Conservation (phyloP, 2,113 vertebrate species). For the Cololabis saira region DNA sequence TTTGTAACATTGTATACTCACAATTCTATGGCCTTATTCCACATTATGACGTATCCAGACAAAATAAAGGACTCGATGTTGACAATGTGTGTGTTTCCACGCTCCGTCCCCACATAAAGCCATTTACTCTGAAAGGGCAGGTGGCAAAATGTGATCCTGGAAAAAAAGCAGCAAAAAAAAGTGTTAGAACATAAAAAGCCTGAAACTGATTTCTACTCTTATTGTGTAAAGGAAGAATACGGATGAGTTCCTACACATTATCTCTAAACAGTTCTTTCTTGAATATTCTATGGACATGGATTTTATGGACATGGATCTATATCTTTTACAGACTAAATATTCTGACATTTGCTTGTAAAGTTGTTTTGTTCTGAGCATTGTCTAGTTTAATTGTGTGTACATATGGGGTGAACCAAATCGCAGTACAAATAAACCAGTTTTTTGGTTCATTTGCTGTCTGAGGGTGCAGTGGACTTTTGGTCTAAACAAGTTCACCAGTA, state of each 20-base stretch:
- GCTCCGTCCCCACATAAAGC: slow-evolving; percentile 98
- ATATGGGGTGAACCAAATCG: no score
- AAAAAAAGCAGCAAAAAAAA: slow-evolving; percentile 36
- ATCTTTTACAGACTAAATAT: no score
- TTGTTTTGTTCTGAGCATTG: no score
- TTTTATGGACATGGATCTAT: no score
- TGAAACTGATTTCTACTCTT: background rate
- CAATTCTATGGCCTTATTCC: slow-evolving; percentile 99
- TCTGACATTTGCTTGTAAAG: no score
- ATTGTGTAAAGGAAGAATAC: background rate
- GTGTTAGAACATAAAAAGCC: slow-evolving; percentile 17
- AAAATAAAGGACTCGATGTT: slow-evolving; percentile 98
- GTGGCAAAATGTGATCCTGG: slow-evolving; percentile 97
- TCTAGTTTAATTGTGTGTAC: no score
- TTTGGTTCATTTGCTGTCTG: no score
- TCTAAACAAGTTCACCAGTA: no score
- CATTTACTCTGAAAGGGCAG: slow-evolving; percentile 99
- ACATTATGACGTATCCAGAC: slow-evolving; percentile 99
- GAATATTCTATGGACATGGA: no score
- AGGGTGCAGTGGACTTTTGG: no score
- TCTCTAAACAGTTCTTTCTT: background rate
- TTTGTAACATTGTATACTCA: slow-evolving; percentile 80
- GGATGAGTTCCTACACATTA: background rate
- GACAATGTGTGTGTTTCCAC: slow-evolving; percentile 98
- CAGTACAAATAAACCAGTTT: no score